Base-by-base conservation (phyloP, 2,888 invertebrate species). In the Drosophila testacea region DNA sequence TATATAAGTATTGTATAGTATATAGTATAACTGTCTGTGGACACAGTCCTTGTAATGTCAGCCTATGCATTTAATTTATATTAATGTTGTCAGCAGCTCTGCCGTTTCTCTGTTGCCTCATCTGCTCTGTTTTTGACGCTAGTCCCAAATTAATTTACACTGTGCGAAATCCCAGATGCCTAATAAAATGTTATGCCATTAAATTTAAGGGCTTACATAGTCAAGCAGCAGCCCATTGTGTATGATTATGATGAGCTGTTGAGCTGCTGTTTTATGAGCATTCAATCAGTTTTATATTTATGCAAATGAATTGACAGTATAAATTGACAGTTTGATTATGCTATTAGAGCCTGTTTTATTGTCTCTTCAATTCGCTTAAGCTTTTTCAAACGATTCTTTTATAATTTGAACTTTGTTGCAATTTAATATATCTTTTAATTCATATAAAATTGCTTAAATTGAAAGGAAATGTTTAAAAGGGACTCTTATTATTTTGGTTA, bases 31-130 rank as follows among this genome's bases (percentile, higher is more conserved):
- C 7, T 0, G 41, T 71, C 69, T 66, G 52, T 47, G 62, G 42
- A 9, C 41, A 6, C 50, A 28, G 57, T 73, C 69, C 69, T 76
- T 65, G 76, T 67, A 59, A 67, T 72, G 81, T 69, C 61, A 56
- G 79, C 69, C 68, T 68, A 65, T 79, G 73, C 72, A 69, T 77
- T 89, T 88, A 88, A 87, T 88, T 89, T 87, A 79, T 88, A 87
- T 89, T 89, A 88, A 87, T 83, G 86, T 75, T 80, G 64, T 77
- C 65, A 69, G 60, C 76, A 52, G 63, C 11, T 32, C 13, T 28
- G 10, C 28, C n/a, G 63, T 10, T 22, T 13, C 22, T 30, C 22
- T 34, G 9, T 6, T 32, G 50, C 28, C 16, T 16, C 36, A 34
- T 39, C 48, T 52, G 63, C 30, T 50, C 6, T 48, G 54, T 34